Base-by-base conservation (phyloP, 2,888 invertebrate genomes). In the Caenorhabditis panamensis region DNA sequence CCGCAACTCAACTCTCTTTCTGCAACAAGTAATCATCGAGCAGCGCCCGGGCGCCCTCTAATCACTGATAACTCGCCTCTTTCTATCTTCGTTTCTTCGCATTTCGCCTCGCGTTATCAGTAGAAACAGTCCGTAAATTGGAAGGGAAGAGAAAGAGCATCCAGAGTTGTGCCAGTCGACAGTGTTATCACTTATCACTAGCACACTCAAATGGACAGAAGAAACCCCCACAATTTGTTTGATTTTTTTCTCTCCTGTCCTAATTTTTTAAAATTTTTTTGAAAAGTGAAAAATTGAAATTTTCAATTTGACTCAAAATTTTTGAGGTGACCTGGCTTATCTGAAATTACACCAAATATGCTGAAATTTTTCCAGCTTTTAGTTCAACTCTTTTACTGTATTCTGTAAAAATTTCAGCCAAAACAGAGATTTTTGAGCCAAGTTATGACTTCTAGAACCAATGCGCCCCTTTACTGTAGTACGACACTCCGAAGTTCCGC, bases 161-260 rank as follows among this genome's bases (percentile, higher is more conserved):
- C 11, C 54, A 36, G 44, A 67, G 67, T 67, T 68, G 68, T n/a
- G n/a, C 68, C 68, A 68, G 58, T 68, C 68, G 66, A 66, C 37
- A 54, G 62, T 56, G 54, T 67, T 71, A 71, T 71, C 71, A 71
- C 22, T 22, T 41, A 41, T 41, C 41, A 41, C 8, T 41, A n/a
- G n/a, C 41, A 41, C 41, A 26, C 11, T 44, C 36, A 28, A 63
- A 66, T 59, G 73, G 75, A 61, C 75, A 61, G 44, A 31, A 13
- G 5, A 5, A 9, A 41, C 41, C 41, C 41, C 13, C 13, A 11
- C 41, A 56, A 41, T 31, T 16, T 28, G 2, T 22, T 58, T 24
- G 16, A 44, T 54, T 66, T 66, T 54, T 6, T 54, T 47, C 28
- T 44, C 16, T 49, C 18, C n/a, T 11, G 41, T 41, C 41, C 41